Evolutionary conservation across 2,888 invertebrate genomes (phyloP).

Genomic region (Idaea straminata): DNA sequence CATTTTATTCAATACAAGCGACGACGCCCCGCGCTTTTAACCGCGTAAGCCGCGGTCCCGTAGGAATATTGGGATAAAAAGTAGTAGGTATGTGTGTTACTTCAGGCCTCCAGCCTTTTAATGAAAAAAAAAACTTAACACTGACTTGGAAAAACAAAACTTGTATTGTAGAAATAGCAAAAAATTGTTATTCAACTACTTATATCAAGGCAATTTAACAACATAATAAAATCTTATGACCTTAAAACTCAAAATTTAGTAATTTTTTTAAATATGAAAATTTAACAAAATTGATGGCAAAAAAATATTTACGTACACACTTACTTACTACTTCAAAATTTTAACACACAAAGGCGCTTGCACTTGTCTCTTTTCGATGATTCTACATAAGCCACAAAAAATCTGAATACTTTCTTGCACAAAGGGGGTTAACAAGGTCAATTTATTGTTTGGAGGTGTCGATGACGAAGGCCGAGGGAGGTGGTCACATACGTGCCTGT

Average conservation of each 20-base stretch:
- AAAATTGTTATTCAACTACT: too few species aligned
- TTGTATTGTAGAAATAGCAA: too few species aligned
- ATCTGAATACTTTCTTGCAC: constrained; percentile 35
- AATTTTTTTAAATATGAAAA: not conserved
- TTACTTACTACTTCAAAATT: constrained; percentile 2
- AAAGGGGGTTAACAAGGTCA: constrained; percentile 59
- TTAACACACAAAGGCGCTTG: constrained; percentile 8
- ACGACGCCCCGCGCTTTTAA: too few species aligned
- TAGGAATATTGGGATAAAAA: too few species aligned
- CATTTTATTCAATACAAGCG: too few species aligned
- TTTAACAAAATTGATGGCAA: not conserved
- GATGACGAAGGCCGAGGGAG: constrained; percentile 59
- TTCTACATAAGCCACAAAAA: constrained; percentile 29
- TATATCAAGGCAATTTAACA: too few species aligned
- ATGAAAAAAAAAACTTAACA: too few species aligned
- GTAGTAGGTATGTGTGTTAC: too few species aligned
- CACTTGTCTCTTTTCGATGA: constrained; percentile 24
- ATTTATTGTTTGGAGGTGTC: constrained; percentile 63
- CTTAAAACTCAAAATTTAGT: too few species aligned
- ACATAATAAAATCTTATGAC: not conserved
- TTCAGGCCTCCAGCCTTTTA: too few species aligned
- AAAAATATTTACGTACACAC: constrained; percentile 3
- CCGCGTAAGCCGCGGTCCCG: too few species aligned
- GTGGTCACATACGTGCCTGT: constrained; percentile 65
- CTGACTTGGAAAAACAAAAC: too few species aligned